Evolutionary conservation across 2,797 vertebrate species (phyloP).

Genomic region (Tolypeutes matacus): DNA sequence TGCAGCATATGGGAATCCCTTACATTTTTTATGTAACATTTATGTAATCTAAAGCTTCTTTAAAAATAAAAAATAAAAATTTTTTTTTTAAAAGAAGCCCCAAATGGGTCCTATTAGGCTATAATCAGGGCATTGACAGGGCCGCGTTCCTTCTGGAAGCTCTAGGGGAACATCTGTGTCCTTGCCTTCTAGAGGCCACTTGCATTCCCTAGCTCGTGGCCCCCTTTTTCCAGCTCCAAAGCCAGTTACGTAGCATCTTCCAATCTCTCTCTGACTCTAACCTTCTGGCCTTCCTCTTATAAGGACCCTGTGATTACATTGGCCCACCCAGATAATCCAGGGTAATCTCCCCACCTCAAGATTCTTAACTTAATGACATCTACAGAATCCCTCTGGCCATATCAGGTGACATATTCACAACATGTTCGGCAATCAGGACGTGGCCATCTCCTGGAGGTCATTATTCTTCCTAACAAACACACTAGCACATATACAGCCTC

Average conservation of each 20-base stretch:
- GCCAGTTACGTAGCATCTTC: not conserved
- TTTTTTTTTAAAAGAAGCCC: not conserved
- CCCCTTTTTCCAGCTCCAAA: not conserved
- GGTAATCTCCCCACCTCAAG: not conserved
- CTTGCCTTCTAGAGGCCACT: not conserved
- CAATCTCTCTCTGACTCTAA: not conserved
- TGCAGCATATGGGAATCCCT: no score
- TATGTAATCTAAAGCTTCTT: no score
- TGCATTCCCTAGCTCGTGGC: not conserved
- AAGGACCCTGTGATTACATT: not conserved
- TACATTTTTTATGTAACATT: no score
- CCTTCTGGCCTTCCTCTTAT: not conserved
- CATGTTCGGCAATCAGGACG: not conserved
- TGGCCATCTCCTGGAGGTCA: not conserved
- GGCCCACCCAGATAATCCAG: not conserved
- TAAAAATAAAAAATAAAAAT: no score
- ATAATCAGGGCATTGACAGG: not conserved
- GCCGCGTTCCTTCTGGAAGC: not conserved
- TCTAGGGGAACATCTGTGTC: not conserved
- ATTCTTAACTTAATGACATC: not conserved
- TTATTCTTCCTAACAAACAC: not conserved
- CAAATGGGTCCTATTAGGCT: not conserved
- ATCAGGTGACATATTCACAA: not conserved
- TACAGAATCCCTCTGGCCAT: not conserved
- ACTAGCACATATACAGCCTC: not conserved